Evolutionary conservation across 2,797 vertebrate species (phyloP).

Genomic region (Knipowitschia caucasica): DNA sequence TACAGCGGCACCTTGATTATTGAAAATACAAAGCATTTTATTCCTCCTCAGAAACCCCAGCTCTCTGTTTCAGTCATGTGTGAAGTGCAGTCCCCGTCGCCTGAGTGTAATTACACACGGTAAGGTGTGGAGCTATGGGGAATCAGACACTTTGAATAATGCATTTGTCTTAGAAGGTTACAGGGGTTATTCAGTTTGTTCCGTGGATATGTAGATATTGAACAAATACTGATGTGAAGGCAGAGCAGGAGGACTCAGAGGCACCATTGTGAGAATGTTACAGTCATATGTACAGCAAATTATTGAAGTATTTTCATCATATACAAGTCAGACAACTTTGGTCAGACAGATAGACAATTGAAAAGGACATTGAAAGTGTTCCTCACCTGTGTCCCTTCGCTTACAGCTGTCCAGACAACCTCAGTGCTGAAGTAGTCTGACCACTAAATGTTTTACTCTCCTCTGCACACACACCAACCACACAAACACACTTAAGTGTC

Average conservation of each 20-base stretch:
- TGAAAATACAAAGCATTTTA: slow-evolving; percentile 31
- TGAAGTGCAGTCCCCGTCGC: slow-evolving; percentile 36
- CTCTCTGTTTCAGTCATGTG: slow-evolving; percentile 21
- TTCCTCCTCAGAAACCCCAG: slow-evolving; percentile 15
- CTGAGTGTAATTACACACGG: slow-evolving; percentile 44
- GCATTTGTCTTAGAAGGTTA: slow-evolving; percentile 42
- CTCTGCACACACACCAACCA: slow-evolving; percentile 14
- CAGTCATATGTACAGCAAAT: neutral
- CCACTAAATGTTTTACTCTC: slow-evolving; percentile 60
- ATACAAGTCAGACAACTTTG: neutral
- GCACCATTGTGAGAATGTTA: neutral
- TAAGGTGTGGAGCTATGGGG: neutral
- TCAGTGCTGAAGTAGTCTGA: slow-evolving; percentile 29
- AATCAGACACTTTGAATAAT: slow-evolving; percentile 52
- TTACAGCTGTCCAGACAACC: slow-evolving; percentile 1
- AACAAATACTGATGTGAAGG: slow-evolving; percentile 12
- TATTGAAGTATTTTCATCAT: neutral
- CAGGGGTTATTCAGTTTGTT: slow-evolving; percentile 26
- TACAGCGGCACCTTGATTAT: slow-evolving; percentile 47
- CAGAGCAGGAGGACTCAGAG: neutral
- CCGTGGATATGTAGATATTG: slow-evolving; percentile 34
- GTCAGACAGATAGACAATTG: neutral
- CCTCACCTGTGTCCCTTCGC: neutral
- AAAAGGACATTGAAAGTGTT: neutral
- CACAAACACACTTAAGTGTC: slow-evolving; percentile 38